Base-by-base conservation (phyloP, 2,797 vertebrate genomes). In the Huso huso region DNA sequence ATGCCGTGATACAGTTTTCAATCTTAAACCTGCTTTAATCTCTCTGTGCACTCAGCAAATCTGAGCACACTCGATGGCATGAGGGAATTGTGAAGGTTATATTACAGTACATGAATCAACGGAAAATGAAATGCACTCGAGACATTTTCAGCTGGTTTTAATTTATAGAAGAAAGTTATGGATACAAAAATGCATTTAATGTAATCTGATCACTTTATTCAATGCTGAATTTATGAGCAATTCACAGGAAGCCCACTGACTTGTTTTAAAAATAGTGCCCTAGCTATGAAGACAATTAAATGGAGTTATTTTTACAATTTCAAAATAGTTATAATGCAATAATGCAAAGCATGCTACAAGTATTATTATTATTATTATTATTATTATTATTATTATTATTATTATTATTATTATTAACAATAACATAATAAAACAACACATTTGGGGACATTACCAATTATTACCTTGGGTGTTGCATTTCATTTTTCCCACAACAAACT, bases 91-190 rank as follows among this genome's bases (percentile, higher is more conserved):
- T 90, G 90, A 92, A 90, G 87, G 83, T 93, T 93, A 92, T 91
- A 92, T 95, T 94, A 90, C 90, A 89, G 86, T 82, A 74, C 88
- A 93, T 92, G 91, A 95, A 97, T 95, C 93, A 94, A 91, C 53
- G 2, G 84, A 86, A 95, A 94, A 94, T 93, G 88, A 94, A 95
- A 94, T 92, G 91, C 91, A 87, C 92, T 92, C 85, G 91, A 93
- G 91, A 93, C 86, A 77, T 72, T 86, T 91, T 93, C 91, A 94
- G 84, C 88, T 88, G 89, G 86, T 93, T 94, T 94, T 95, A 94
- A 97, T 95, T 94, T 91, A 93, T 93, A 89, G 85, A 83, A 82
- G 83, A 90, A 89, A 90, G 87, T 90, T 88, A 83, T 73, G 85
- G 90, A 93, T 88, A 90, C 82, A 79, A 84, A 92, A 89, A 92